Evolutionary conservation across 1,140 invertebrate genomes (phyloP).

Genomic region (Drosophila lini): DNA sequence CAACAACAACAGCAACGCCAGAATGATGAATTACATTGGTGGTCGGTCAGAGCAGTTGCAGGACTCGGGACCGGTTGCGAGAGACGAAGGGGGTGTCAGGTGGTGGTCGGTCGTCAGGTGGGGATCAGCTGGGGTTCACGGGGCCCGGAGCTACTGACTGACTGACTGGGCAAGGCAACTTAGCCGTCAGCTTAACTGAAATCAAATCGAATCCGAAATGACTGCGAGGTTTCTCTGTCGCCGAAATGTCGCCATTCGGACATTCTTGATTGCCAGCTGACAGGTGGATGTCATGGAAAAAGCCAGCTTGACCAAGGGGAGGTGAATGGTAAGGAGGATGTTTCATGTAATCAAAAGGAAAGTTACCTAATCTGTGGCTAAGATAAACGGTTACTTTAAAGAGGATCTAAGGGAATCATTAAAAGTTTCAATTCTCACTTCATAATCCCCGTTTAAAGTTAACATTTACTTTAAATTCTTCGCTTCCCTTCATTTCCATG

Average conservation of each 20-base stretch:
- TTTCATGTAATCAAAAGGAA: conserved; percentile 44
- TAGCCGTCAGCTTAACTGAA: conserved; percentile 38
- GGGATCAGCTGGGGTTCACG: conserved; percentile 3
- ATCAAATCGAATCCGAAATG: conserved; percentile 30
- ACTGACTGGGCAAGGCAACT: conserved; percentile 32
- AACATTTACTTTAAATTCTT: not conserved
- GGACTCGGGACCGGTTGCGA: not conserved
- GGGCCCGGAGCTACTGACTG: conserved; percentile 13
- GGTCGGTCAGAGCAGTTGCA: conserved; percentile 18
- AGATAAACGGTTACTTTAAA: not conserved
- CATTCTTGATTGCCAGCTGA: conserved; percentile 77
- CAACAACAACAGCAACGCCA: not conserved
- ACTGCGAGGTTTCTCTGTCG: conserved; percentile 28
- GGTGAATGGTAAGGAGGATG: not conserved
- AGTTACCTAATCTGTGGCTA: not conserved
- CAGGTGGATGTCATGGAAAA: conserved; percentile 37
- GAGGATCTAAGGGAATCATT: not conserved
- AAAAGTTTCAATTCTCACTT: not conserved
- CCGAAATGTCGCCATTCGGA: conserved; percentile 55
- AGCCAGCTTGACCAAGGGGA: too few relatives aligned
- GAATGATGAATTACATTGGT: conserved; percentile 70
- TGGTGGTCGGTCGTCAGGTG: not conserved
- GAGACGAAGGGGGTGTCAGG: not conserved
- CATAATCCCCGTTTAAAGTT: not conserved
- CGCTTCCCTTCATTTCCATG: not conserved